Percentiles rank a stretch among this genome's conserved stretches.
phyloP scores from a whole-genome alignment of 1,140 invertebrate species.

The Acromyrmex charruanus region DNA sequence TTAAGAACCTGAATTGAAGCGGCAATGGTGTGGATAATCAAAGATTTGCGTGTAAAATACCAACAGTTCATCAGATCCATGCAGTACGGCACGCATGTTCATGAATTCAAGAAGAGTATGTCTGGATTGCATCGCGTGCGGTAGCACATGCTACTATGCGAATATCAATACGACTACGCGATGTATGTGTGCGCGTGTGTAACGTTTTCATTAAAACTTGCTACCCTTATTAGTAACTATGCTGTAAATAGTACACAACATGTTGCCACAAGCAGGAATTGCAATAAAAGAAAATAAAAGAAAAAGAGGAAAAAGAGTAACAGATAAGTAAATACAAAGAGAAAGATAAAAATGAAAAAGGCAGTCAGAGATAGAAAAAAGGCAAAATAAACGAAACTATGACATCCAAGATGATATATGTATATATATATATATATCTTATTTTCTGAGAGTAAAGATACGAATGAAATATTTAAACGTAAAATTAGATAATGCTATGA shows the following conservation, averaged over 20 bases:
- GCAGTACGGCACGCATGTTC: slow-evolving; percentile 3
- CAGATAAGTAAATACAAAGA: neutral
- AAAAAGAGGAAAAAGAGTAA: neutral
- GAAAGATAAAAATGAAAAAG: neutral
- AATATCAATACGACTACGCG: slow-evolving; percentile 77
- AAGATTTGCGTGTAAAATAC: slow-evolving; percentile 55
- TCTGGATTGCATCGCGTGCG: slow-evolving; percentile 35
- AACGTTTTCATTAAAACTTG: slow-evolving; percentile 82
- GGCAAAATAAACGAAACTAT: neutral
- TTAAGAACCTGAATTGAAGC: slow-evolving; percentile 38
- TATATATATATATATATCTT: neutral
- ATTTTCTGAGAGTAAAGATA: neutral
- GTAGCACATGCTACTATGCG: slow-evolving; percentile 40
- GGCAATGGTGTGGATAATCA: slow-evolving; percentile 28
- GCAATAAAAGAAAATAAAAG: neutral
- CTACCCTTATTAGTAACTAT: slow-evolving; percentile 72
- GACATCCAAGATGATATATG: slow-evolving; percentile 22
- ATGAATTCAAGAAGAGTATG: slow-evolving; percentile 16
- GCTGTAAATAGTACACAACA: slow-evolving; percentile 15
- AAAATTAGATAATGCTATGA: neutral
- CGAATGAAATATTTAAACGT: neutral
- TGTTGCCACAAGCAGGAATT: slow-evolving; percentile 11
- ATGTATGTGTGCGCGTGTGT: slow-evolving; percentile 60
- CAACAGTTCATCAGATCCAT: slow-evolving; percentile 31
- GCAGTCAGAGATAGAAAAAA: neutral